Base-by-base conservation (phyloP, 2,797 vertebrate species). In the Pangasius larnaudii region DNA sequence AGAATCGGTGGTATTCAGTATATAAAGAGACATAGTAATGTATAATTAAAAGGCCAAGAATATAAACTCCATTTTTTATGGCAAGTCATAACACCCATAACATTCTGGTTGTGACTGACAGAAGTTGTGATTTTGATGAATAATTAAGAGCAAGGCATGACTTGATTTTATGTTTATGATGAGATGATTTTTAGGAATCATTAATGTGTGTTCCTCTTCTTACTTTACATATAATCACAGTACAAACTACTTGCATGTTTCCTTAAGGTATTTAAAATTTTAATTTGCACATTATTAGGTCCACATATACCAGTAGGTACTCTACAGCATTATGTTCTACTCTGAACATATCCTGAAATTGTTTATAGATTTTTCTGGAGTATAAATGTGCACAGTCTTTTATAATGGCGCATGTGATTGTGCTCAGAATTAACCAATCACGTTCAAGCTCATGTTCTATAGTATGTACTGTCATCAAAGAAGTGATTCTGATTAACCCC, bases 71-170 rank as follows among this genome's bases (percentile, higher is more conserved):
- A 90, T 88, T 90, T 89, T 92, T 46, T 92, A 86, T 92, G 90
- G 87, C 89, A 91, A 85, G 83, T 53, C 30, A 90, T 89, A 49
- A 27, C 39, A 75, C 19, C 49, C 5, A 61, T 61, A 10, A 63
- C 81, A 63, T 89, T 51, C 88, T 7, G 86, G 22, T 82, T 59
- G 84, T 91, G 81, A 83, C 89, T 89, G 80, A 91, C 77, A 91
- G 83, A 91, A 88, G 59, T 85, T 87, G 71, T 89, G 87, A 92
- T 94, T 92, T 89, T 92, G 91, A 93, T 94, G 86, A 92, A 91
- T 93, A 93, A 93, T 93, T 46, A 87, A 88, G 65, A 91, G 81
- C 19, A 46, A 85, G 81, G 51, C 53, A 88, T 81, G 75, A 72
- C 36, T 87, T 88, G 85, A 93, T 92, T 92, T 88, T 59, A 87